Evolutionary conservation across 1,140 invertebrate species (phyloP).

Genomic region (Andricus grossulariae): DNA sequence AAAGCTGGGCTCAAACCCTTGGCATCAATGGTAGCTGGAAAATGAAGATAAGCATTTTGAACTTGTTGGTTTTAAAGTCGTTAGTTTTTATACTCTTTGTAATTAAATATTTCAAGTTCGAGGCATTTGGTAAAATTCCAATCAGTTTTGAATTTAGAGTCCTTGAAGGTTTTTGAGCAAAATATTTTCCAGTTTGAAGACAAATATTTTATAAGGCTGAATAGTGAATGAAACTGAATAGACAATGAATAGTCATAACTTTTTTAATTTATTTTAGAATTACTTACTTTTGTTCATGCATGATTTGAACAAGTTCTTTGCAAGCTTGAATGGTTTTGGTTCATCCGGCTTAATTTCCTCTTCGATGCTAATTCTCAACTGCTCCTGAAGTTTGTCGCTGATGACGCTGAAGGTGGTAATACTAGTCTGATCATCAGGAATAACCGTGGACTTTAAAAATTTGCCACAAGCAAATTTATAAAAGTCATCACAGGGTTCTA

Average conservation of each 20-base stretch:
- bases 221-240: too few species aligned
- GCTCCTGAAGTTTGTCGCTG: constrained; percentile 87
- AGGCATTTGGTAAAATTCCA: too few species aligned
- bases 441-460: constrained; percentile 68
- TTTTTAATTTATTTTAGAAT: not conserved
- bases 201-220: too few species aligned
- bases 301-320: constrained; percentile 86
- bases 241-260: too few species aligned
- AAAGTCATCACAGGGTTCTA: constrained; percentile 88
- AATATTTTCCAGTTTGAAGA: too few species aligned
- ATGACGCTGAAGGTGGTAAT: constrained; percentile 89
- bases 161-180: too few species aligned
- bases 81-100: too few species aligned
- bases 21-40: constrained; percentile 82
- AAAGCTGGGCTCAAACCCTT: constrained; percentile 83
- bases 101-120: too few species aligned
- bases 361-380: constrained; percentile 85
- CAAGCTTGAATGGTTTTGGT: constrained; percentile 83
- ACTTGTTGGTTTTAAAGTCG: too few species aligned
- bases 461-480: constrained; percentile 83
- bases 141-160: too few species aligned
- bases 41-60: too few species aligned
- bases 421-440: constrained; percentile 82
- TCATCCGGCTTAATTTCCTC: constrained; percentile 81
- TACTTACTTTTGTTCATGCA: constrained; percentile 91